Base-by-base conservation (phyloP, 2,113 vertebrate genomes). In the Dipodomys stephensi region DNA sequence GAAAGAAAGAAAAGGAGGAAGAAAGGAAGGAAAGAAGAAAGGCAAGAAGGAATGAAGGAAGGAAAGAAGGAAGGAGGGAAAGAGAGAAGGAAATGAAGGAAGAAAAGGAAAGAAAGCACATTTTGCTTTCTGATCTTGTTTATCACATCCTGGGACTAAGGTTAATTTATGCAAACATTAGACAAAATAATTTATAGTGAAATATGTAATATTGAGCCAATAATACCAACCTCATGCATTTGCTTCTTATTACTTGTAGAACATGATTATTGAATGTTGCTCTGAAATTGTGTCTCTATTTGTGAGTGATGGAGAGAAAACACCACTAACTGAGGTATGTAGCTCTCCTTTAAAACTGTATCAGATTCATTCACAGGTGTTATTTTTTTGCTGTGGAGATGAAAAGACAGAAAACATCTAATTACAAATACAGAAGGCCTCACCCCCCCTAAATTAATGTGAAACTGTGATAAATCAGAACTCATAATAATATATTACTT, bases 201-300 rank as follows among this genome's bases (percentile, higher is more conserved):
- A 94, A 46, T 82, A 22, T 53, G 7, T 4, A 85, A 16, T 23
- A 57, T 83, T 74, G 60, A 89, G 44, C 27, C 28, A 83, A 12
- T 74, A 35, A 72, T 30, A 49, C 71, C 22, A 92, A 35, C 76
- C 62, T 96, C 60, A 94, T 18, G 53, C 1, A 60, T 15, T 91
- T 91, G 65, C 60, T n/a, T 94, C 82, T 74, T 97, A 85, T 76
- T 93, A 94, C 97, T 97, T 96, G 90, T 93, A 98, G 98, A 92
- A 97, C 97, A 97, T 98, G 96, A 96, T 97, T 91, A 98, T 94
- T 92, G 79, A 87, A 32, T 98, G 98, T 90, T 99, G 98, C 97
- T 98, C 94, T 94, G 98, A 99, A 98, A 98, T 99, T 93, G 95
- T 71, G 95, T 80, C 74, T 62, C 94, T 99, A 85, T 94, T 99